Evolutionary conservation across 2,113 vertebrate genomes (phyloP).

Genomic region (Daboia siamensis): DNA sequence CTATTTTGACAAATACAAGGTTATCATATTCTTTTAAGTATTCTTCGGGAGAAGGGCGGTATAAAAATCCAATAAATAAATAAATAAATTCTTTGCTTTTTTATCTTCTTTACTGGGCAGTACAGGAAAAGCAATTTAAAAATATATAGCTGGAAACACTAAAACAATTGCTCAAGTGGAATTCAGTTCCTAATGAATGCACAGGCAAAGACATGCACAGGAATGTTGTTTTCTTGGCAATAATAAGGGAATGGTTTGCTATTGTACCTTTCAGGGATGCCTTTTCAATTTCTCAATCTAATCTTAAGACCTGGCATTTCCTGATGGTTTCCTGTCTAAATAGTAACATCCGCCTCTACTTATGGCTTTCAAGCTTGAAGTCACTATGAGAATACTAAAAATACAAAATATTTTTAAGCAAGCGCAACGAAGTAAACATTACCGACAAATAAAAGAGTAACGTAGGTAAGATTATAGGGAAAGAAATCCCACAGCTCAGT

Average conservation of each 20-base stretch:
- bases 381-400: background rate
- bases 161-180: background rate
- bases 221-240: background rate
- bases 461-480: background rate
- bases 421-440: background rate
- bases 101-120: background rate
- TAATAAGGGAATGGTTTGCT: background rate
- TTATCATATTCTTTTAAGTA: background rate
- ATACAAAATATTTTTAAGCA: background rate
- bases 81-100: no score
- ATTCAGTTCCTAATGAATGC: background rate
- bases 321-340: background rate
- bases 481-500: background rate
- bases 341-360: background rate
- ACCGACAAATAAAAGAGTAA: background rate
- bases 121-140: background rate
- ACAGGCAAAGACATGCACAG: background rate
- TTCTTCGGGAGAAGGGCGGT: no score
- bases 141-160: background rate
- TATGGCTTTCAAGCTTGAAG: background rate
- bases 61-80: no score
- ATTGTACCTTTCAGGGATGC: background rate
- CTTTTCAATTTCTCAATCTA: background rate
- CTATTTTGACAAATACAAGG: background rate
- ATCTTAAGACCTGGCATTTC: background rate